Evolutionary conservation across 2,797 vertebrate genomes (phyloP), one percentile per base, ranked within the genome.

Genomic region (Poecilia picta): DNA sequence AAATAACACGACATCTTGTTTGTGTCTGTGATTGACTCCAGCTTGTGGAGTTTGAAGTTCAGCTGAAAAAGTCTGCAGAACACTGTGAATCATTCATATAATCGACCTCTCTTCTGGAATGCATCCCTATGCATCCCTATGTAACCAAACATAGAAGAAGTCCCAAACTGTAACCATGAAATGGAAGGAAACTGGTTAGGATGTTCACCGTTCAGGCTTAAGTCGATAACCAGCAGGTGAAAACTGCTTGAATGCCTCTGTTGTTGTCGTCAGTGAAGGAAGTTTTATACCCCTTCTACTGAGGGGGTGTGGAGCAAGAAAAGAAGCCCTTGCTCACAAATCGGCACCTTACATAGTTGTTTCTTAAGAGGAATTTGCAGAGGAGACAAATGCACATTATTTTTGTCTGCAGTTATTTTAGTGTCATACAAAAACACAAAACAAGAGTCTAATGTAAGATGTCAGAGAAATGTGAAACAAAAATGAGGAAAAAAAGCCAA

Each of bases 361-460:
- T 4, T 59, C 36, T 68, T 25, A 10, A 76, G 43, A 28, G 45
- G 6, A 6, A 66, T 72, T 51, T 5, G n/a, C 12, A 33, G 16
- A 75, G 70, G 20, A 71, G 20, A 47, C 47, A 46, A 41, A 72
- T 15, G 8, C 8, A 51, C 5, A 12, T 62, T 43, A 28, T 39
- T 25, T 73, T 78, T 66, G 10, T 64, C 0, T 45, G 53, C 49
- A 64, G 28, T 25, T 68, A 15, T 72, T 47, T 77, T 47, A 74
- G 3, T 75, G 39, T 78, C 31, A 57, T 49, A 28, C 68, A 71
- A 53, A 64, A 72, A 64, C 13, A 55, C 41, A 71, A 41, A 73
- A 39, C 31, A 77, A 4, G 18, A 11, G 31, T 62, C 28, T 71
- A 46, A 85, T 46, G 79, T 76, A 53, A 70, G 75, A 77, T 47